These are phyloP conservation scores for Cryptocheilus praepositus DNA, from an alignment of 2,888 invertebrate species.

Conservation along the genomic window DNA sequence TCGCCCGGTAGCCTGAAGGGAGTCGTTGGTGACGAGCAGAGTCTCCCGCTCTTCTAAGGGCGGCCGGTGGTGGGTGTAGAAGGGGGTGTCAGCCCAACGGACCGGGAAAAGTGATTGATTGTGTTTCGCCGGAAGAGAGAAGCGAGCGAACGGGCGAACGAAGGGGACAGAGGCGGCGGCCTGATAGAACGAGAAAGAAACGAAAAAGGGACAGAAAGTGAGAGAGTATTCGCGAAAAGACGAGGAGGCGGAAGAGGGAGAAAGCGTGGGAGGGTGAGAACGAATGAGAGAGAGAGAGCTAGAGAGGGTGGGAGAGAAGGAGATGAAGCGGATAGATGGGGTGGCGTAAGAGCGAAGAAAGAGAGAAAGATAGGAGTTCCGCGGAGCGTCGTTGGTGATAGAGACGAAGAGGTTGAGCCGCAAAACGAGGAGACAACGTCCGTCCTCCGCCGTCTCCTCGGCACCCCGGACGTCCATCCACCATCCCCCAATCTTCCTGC, in stretches of 20 bases:
- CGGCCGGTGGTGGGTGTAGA: conserved; percentile 64
- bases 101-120: conserved; percentile 74
- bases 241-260: conserved; percentile 14
- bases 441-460: conserved; percentile 34
- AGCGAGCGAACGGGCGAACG: conserved; percentile 41
- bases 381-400: conserved; percentile 59
- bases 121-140: conserved; percentile 73
- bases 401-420: conserved; percentile 65
- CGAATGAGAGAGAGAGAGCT: no score
- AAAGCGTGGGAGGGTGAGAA: no score
- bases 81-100: conserved; percentile 71
- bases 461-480: conserved; percentile 6
- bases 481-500: conserved; percentile 8
- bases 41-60: conserved; percentile 54
- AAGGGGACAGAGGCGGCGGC: conserved; percentile 31
- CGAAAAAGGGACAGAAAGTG: conserved; percentile 43
- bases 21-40: conserved; percentile 50
- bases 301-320: conserved; percentile 31
- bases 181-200: conserved; percentile 21
- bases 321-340: conserved; percentile 36
- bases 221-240: conserved; percentile 31
- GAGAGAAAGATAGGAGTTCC: conserved; percentile 36
- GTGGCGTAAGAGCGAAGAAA: conserved; percentile 21
- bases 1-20: conserved; percentile 40
- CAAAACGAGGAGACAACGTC: conserved; percentile 65